Evolutionary conservation across 2,888 invertebrate species (phyloP).

Genomic region (Pheosia tremula): DNA sequence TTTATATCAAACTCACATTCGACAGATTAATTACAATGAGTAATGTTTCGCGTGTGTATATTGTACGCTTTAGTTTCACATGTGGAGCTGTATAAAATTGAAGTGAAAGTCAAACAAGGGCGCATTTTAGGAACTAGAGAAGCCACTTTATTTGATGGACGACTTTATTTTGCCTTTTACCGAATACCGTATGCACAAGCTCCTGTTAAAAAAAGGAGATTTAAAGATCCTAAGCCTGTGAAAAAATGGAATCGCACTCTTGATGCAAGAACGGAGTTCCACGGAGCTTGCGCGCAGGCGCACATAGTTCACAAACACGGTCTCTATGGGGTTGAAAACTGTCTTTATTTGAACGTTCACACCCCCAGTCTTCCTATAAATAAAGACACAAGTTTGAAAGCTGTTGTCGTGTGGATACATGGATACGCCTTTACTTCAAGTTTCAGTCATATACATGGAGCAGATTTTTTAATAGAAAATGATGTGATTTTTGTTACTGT

Average conservation of each 20-base stretch:
- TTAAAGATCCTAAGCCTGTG: slow-evolving; percentile 63
- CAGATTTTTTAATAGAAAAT: slow-evolving; percentile 74
- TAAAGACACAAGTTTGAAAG: slow-evolving; percentile 35
- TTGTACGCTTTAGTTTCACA: slow-evolving; percentile 34
- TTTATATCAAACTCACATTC: background rate
- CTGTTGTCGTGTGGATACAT: slow-evolving; percentile 75
- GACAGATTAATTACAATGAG: slow-evolving; percentile 35
- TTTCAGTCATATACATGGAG: slow-evolving; percentile 74
- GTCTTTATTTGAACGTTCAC: slow-evolving; percentile 88
- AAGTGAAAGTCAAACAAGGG: slow-evolving; percentile 65
- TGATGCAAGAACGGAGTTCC: slow-evolving; percentile 81
- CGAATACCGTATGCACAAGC: slow-evolving; percentile 71
- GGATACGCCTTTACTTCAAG: slow-evolving; percentile 74
- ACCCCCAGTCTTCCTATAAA: slow-evolving; percentile 75
- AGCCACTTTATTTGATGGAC: slow-evolving; percentile 57
- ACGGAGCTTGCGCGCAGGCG: slow-evolving; percentile 86
- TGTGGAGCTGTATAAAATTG: slow-evolving; percentile 41
- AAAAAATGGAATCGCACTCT: slow-evolving; percentile 79
- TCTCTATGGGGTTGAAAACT: slow-evolving; percentile 83
- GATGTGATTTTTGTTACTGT: slow-evolving; percentile 66
- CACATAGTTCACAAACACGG: slow-evolving; percentile 72
- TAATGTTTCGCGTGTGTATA: slow-evolving; percentile 41
- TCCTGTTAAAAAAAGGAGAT: slow-evolving; percentile 64
- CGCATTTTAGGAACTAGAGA: slow-evolving; percentile 54
- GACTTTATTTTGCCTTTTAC: slow-evolving; percentile 67